Evolutionary conservation across 2,888 invertebrate genomes (phyloP), one percentile per base, ranked within the genome.

Genomic region (Gastracanthus pulcherrimus): DNA sequence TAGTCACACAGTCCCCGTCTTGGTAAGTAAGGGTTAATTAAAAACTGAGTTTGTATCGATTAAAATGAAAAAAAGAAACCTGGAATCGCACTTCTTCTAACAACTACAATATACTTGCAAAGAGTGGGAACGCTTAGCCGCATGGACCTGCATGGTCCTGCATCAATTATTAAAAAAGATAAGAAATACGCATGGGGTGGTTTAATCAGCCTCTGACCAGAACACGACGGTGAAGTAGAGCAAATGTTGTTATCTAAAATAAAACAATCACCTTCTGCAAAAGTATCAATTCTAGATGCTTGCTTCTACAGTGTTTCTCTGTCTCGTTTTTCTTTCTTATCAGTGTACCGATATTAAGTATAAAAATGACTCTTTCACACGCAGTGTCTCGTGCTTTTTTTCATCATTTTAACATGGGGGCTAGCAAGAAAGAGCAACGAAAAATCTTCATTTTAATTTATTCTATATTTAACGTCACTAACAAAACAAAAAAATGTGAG

Each of bases 251-350:
- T 60, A 45, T 29, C 26, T n/a, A 74, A 81, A 45, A 29, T n/a
- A 51, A 19, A 11, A 80, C 80, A 81, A 83, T 83, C 84, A 86
- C 85, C 86, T 85, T 85, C 84, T 86, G 84, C 85, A 80, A 86
- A 82, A 83, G 64, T 70, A 23, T 66, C 19, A 79, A 71, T 74
- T 70, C 60, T 60, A 83, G 83, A 86, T 84, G 83, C 84, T 83
- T 84, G 86, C 85, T 85, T 87, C 86, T 86, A 84, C 86, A 86
- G 85, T 85, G 86, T 85, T 83, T 82, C 85, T 84, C 85, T 85
- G 84, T 84, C 84, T 85, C 82, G 71, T 71, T 67, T n/a, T 29
- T 29, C 45, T 67, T 31, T 26, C 45, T 67, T 45, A 67, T n/a
- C 45, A 67, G 29, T 23, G 19, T 71, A 58, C 1, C 29, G 0